These are phyloP conservation scores for Bolborhynchus lineola DNA, from an alignment of 2,113 vertebrate genomes.

Conservation along the genomic window DNA sequence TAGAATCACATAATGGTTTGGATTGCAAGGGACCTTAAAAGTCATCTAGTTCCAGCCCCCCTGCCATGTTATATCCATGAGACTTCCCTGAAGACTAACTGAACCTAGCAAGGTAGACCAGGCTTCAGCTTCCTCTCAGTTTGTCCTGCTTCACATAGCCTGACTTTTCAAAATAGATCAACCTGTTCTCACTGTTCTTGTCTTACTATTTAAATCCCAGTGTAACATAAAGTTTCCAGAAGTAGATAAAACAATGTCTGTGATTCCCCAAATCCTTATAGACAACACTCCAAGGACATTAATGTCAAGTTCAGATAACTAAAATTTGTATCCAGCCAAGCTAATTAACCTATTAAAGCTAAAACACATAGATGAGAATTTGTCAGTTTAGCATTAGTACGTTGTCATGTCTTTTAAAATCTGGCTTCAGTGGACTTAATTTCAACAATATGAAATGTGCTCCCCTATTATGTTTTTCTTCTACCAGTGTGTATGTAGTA, in stretches of 20 bases:
- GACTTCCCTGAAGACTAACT: neutral
- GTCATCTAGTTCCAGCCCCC: too few species aligned
- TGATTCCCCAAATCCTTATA: conserved; percentile 62
- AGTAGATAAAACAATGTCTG: conserved; percentile 68
- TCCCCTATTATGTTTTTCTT: conserved; percentile 17
- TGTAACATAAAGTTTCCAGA: conserved; percentile 57
- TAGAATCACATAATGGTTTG: too few species aligned
- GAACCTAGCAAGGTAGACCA: neutral
- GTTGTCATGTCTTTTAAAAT: conserved; percentile 56
- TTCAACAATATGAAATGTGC: neutral
- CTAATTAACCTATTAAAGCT: conserved; percentile 69
- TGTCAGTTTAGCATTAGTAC: conserved; percentile 48
- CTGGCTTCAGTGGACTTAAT: conserved; percentile 25
- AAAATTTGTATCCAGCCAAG: conserved; percentile 68
- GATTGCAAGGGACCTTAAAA: too few species aligned
- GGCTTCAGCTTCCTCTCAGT: neutral
- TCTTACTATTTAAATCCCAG: conserved; percentile 62
- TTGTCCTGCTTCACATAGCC: conserved; percentile 40
- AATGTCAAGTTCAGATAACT: conserved; percentile 69
- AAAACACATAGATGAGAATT: conserved; percentile 46
- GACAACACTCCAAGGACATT: conserved; percentile 68
- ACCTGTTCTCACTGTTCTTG: conserved; percentile 63
- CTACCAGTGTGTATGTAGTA: neutral
- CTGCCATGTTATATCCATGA: neutral
- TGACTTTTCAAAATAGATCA: conserved; percentile 64